A percentile compares a stretch with the other conserved stretches of the same genome.
Evolutionary conservation across 2,113 vertebrate genomes (phyloP).

Genomic region (Tupaia chinensis): DNA sequence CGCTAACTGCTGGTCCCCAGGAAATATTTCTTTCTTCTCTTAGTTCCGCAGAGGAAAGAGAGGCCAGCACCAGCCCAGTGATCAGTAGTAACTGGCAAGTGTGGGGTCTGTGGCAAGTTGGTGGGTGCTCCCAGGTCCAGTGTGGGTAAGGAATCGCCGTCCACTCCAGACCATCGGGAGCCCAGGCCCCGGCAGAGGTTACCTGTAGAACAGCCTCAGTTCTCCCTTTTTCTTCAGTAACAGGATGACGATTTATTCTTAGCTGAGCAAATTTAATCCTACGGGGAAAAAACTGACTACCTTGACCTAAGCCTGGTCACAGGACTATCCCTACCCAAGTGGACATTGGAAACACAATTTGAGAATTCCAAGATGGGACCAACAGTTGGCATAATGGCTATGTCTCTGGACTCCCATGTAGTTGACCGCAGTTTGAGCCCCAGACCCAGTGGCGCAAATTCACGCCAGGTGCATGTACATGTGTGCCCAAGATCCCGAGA

Average conservation of each 20-base stretch:
- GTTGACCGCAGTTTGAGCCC: too few species aligned
- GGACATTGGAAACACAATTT: too few species aligned
- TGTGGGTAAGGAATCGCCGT: background rate
- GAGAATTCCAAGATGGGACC: too few species aligned
- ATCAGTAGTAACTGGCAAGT: background rate
- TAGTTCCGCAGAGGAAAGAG: background rate
- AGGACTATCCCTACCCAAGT: background rate
- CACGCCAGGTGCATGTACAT: too few species aligned
- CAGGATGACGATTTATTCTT: background rate
- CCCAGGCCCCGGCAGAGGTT: background rate
- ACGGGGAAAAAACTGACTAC: background rate
- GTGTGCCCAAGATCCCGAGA: too few species aligned
- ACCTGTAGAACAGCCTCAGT: background rate
- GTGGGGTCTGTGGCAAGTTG: background rate
- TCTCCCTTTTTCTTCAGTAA: background rate
- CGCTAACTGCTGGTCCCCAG: background rate
- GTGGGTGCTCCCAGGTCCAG: background rate
- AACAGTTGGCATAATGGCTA: too few species aligned
- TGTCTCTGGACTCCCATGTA: too few species aligned
- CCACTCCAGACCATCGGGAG: background rate
- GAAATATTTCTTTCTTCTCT: conserved; percentile 16
- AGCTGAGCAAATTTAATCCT: background rate
- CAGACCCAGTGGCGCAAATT: too few species aligned
- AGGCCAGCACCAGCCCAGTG: background rate
- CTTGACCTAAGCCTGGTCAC: background rate